A percentile compares a stretch with the other conserved stretches of the same genome.
phyloP scores from a whole-genome alignment of 2,888 invertebrate genomes.

The Corbicula japonica region DNA sequence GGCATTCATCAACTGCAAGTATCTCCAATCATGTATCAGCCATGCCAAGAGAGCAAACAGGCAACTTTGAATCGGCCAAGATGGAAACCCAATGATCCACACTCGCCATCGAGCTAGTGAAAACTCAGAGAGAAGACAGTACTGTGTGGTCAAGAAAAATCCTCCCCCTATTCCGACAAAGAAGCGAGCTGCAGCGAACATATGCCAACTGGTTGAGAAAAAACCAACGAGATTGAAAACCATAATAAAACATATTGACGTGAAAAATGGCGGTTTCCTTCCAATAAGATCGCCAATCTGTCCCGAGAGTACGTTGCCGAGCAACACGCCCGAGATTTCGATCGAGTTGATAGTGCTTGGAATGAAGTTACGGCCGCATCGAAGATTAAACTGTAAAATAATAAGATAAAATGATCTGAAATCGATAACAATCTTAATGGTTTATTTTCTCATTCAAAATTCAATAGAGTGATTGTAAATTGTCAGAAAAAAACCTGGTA shows the following conservation, averaged over 20 bases:
- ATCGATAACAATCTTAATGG: too few relatives aligned
- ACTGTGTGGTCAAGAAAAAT: constrained; percentile 47
- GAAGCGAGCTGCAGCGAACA: constrained; percentile 43
- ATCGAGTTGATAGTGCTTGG: constrained; percentile 40
- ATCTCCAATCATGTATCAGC: constrained; percentile 45
- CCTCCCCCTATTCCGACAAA: constrained; percentile 40
- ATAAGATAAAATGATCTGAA: too few relatives aligned
- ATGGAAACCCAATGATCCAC: constrained; percentile 57
- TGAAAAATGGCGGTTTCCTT: constrained; percentile 35
- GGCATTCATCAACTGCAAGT: constrained; percentile 37
- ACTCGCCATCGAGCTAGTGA: constrained; percentile 41
- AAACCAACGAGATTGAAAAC: constrained; percentile 22
- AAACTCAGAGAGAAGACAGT: constrained; percentile 46
- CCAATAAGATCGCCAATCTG: constrained; percentile 43
- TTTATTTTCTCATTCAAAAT: too few relatives aligned
- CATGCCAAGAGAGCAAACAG: constrained; percentile 45
- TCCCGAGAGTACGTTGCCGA: constrained; percentile 29
- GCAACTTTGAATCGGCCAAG: constrained; percentile 48
- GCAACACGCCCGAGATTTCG: constrained; percentile 26
- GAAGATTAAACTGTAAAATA: constrained; percentile 34
- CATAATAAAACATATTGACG: constrained; percentile 28
- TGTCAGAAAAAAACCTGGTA: not conserved
- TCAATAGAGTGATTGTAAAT: not conserved
- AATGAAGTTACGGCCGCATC: constrained; percentile 33
- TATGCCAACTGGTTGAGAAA: constrained; percentile 44